phyloP scores from a whole-genome alignment of 2,888 invertebrate genomes.

The Adelognathus sp. region DNA sequence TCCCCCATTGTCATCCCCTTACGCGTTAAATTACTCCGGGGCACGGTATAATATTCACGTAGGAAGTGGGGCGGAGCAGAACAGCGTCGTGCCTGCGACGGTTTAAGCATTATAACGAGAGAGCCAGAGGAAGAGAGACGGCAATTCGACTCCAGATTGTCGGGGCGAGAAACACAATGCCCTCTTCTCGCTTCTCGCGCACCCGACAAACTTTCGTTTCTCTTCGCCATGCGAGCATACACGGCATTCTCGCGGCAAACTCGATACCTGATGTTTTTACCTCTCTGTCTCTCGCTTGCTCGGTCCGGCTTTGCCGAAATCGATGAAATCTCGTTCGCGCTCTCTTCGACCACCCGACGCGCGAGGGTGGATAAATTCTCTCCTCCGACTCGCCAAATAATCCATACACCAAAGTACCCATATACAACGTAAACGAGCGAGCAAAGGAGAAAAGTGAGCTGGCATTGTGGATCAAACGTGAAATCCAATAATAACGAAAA shows the following conservation, averaged over 20 bases:
- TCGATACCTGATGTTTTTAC: conserved; percentile 71
- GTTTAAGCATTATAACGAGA: conserved; percentile 18
- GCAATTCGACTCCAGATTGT: conserved; percentile 78
- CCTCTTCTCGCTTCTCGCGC: conserved; percentile 36
- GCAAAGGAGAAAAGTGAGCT: not conserved
- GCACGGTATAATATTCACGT: conserved; percentile 63
- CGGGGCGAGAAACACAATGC: conserved; percentile 74
- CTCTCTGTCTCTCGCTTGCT: conserved; percentile 1
- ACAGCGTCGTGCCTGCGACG: conserved; percentile 39
- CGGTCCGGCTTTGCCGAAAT: conserved; percentile 63
- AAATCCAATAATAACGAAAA: conserved; percentile 20
- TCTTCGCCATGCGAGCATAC: conserved; percentile 33
- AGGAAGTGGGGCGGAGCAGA: conserved; percentile 63
- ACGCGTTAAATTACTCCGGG: conserved; percentile 78
- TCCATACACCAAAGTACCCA: not conserved
- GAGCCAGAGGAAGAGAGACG: conserved; percentile 45
- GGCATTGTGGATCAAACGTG: conserved; percentile 9
- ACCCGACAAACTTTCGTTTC: conserved; percentile 76
- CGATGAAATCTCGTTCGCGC: conserved; percentile 62
- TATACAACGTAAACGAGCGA: not conserved
- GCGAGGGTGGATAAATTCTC: conserved; percentile 43
- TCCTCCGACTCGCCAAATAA: not conserved
- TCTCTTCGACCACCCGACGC: not conserved
- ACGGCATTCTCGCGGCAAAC: conserved; percentile 68
- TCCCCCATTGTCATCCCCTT: conserved; percentile 73